These are phyloP conservation scores for Scolopax mira DNA, from an alignment of 2,113 vertebrate species.

Conservation along the genomic window DNA sequence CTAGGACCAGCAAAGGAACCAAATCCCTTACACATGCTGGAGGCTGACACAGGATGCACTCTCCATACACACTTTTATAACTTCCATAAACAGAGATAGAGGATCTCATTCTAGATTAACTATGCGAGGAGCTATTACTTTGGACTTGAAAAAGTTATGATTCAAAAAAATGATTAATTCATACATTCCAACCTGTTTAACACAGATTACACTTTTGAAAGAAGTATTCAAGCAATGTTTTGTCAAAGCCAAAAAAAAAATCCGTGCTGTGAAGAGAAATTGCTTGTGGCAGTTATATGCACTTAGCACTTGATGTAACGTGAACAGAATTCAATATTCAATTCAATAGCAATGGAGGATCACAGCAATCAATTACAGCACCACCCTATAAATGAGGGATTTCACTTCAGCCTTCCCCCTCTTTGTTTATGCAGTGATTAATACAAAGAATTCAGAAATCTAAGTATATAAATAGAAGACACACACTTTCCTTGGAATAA, in stretches of 20 bases:
- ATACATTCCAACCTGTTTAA: background rate
- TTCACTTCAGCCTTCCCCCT: background rate
- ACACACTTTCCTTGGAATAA: background rate
- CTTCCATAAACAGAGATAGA: background rate
- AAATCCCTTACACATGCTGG: background rate
- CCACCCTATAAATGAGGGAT: background rate
- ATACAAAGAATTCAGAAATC: background rate
- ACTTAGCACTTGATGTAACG: background rate
- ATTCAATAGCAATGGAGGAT: background rate
- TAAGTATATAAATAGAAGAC: background rate
- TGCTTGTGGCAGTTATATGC: background rate
- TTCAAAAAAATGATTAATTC: conserved; percentile 35
- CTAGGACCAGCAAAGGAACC: background rate
- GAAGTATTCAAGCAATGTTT: background rate
- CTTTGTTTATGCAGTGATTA: background rate
- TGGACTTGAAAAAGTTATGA: background rate
- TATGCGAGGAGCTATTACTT: background rate
- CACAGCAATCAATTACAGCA: background rate
- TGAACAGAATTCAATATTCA: background rate
- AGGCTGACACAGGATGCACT: background rate
- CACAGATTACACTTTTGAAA: background rate
- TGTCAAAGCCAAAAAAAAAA: background rate
- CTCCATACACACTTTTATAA: background rate
- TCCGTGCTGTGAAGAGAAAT: background rate
- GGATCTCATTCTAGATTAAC: background rate